phyloP scores from a whole-genome alignment of 1,140 invertebrate genomes.

The Sitodiplosis mosellana region DNA sequence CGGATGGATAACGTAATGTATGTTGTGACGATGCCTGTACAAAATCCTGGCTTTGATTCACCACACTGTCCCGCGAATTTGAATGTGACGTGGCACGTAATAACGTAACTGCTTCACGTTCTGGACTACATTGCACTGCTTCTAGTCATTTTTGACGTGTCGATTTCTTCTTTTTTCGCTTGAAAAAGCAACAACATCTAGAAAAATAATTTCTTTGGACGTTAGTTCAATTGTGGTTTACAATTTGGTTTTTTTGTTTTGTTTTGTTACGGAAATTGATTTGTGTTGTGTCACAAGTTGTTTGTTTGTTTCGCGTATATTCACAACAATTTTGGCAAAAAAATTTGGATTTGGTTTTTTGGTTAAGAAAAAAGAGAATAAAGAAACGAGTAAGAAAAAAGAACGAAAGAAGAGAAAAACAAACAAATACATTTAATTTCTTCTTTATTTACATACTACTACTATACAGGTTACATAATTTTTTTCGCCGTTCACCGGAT shows the following conservation, averaged over 20 bases:
- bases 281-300: not conserved
- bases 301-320: not conserved
- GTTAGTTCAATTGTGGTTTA: not conserved
- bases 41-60: slow-evolving; percentile 29
- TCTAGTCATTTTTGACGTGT: slow-evolving; percentile 28
- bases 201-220: slow-evolving; percentile 24
- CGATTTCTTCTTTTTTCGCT: slow-evolving; percentile 88
- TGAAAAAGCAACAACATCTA: slow-evolving; percentile 94
- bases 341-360: too few species aligned
- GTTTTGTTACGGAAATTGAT: slow-evolving; percentile 7
- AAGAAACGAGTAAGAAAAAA: not conserved
- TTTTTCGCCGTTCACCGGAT: too few species aligned
- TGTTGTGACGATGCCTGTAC: slow-evolving; percentile 26
- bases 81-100: slow-evolving; percentile 44
- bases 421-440: too few species aligned
- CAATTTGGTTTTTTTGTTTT: slow-evolving; percentile 25
- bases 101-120: slow-evolving; percentile 45
- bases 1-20: slow-evolving; percentile 25
- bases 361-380: not conserved
- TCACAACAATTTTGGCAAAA: not conserved
- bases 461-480: too few species aligned
- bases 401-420: too few species aligned
- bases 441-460: too few species aligned
- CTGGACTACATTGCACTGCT: slow-evolving; percentile 30
- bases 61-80: slow-evolving; percentile 43